Evolutionary conservation across 2,113 vertebrate genomes (phyloP), one percentile per base, ranked within the genome.

Genomic region (Astatoreochromis straeleni): DNA sequence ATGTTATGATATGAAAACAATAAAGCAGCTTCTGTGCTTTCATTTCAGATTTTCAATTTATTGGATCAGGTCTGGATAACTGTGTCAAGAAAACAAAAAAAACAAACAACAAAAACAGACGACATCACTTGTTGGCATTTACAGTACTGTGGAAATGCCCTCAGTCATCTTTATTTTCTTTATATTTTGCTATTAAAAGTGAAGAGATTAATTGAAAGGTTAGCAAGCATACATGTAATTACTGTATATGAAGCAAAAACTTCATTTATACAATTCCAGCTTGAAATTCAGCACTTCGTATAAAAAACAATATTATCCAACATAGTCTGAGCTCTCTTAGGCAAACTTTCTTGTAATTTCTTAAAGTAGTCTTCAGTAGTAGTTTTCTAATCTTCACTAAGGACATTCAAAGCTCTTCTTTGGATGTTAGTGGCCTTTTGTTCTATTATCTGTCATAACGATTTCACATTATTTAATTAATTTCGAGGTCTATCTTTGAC

Each of bases 191-290:
- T 38, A 38, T 65, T 35, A 65, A 38, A 65, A 38, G 17, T 38
- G 60, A 35, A 12, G 0, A 38, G 17, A 65, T 63, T 35, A 19
- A 63, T 35, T 0, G 58, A 35, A 65, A 35, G 31, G 6, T 35
- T 35, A 65, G 60, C 31, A 35, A 35, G 31, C 31, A 35, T 35
- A 63, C 31, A 63, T 63, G 16, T 35, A 63, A 63, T 63, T 63
- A 63, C 31, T 63, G 2, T 35, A 63, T 11, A 35, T 63, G 58
- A 63, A 33, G 9, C 9, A 63, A 63, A 63, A 35, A n/a, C 9
- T 0, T 11, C 17, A 63, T 35, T 63, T 35, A 11, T 19, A 63
- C 58, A 35, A 63, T 63, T 63, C 0, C 58, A 63, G 58, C 9
- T 63, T 63, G 58, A 63, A 63, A 63, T 11, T 63, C 58, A 63